These are phyloP conservation scores for Sparidentex hasta DNA, from an alignment of 2,797 vertebrate genomes.

Conservation along the genomic window DNA sequence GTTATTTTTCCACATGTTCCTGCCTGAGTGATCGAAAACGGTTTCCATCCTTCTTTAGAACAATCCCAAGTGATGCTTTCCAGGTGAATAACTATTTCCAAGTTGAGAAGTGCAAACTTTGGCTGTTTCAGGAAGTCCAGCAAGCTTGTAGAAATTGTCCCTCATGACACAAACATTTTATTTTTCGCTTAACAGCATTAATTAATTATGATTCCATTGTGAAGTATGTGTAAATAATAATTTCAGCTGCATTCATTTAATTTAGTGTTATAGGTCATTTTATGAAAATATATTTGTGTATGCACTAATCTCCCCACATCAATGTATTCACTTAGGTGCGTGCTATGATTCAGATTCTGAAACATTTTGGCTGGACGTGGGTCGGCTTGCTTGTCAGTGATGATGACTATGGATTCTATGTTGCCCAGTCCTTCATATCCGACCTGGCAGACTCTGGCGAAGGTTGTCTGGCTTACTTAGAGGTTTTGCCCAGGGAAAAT, in stretches of 20 bases:
- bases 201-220: not conserved
- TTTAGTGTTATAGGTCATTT: not conserved
- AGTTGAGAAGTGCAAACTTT: not conserved
- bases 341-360: conserved; percentile 75
- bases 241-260: not conserved
- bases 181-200: too few relatives aligned
- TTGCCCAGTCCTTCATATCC: too few relatives aligned
- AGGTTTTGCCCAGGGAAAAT: too few relatives aligned
- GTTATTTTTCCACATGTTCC: conserved; percentile 44
- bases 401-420: too few relatives aligned
- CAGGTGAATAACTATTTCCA: not conserved
- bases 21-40: not conserved
- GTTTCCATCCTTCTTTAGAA: conserved; percentile 64
- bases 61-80: conserved; percentile 63
- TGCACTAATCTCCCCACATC: not conserved
- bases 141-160: not conserved
- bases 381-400: too few relatives aligned
- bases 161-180: not conserved
- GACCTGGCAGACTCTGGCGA: too few relatives aligned
- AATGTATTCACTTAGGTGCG: conserved; percentile 42
- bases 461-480: too few relatives aligned
- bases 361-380: too few relatives aligned
- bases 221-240: not conserved
- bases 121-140: not conserved
- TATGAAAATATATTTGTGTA: not conserved